Percentiles rank a stretch among this genome's conserved stretches.
Evolutionary conservation across 2,113 vertebrate genomes (phyloP).

Genomic region (Rattus norvegicus): GRCr8 NC_086033.1:20780001-20780500

Average conservation of each 20-base stretch:
- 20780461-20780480: not conserved
- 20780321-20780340: not conserved
- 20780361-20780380: not conserved
- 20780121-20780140: not conserved
- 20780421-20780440: not conserved
- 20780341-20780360: not conserved
- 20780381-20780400: not conserved
- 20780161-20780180: too few species aligned
- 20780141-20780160: not conserved
- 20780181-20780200: too few species aligned
- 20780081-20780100: not conserved
- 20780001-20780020: not conserved
- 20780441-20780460: not conserved
- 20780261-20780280: not conserved
- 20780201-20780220: not conserved
- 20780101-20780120: not conserved
- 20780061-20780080: accelerated
- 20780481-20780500: not conserved
- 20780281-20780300: not conserved
- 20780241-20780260: not conserved
- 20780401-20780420: not conserved
- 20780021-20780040: not conserved
- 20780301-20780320: conserved; percentile 1
- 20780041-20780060: not conserved
- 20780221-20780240: not conserved